Evolutionary conservation across 2,888 invertebrate species (phyloP).

Genomic region (Volucella zonaria): DNA sequence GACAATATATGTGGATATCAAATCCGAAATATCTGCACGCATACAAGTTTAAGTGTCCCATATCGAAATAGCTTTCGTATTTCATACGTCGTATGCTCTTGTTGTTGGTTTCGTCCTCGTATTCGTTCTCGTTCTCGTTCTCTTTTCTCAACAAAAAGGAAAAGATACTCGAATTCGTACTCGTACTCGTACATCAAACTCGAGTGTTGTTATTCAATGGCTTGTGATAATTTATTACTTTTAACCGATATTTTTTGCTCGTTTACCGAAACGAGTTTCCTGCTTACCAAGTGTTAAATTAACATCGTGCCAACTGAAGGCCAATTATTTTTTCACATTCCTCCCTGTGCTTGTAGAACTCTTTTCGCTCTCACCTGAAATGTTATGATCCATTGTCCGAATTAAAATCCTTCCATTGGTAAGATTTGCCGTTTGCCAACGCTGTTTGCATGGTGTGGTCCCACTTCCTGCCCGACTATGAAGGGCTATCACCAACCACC

Average conservation of each 20-base stretch:
- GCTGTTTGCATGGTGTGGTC: neutral
- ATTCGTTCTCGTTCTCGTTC: neutral
- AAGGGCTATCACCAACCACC: slow-evolving; percentile 45
- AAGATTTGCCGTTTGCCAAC: slow-evolving; percentile 5
- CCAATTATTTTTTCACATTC: slow-evolving; percentile 56
- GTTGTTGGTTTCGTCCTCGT: neutral
- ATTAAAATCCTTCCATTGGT: slow-evolving; percentile 46
- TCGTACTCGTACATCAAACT: slow-evolving; percentile 41
- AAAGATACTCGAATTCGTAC: neutral
- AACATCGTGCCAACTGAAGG: slow-evolving; percentile 62
- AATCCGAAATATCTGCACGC: slow-evolving; percentile 4
- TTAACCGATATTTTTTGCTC: slow-evolving; percentile 61
- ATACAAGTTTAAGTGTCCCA: slow-evolving; percentile 9
- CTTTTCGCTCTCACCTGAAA: slow-evolving; percentile 57
- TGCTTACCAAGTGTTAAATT: slow-evolving; percentile 72
- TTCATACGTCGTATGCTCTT: neutral
- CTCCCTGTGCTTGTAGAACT: slow-evolving; percentile 4
- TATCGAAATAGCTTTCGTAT: slow-evolving; percentile 6
- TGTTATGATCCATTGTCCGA: slow-evolving; percentile 54
- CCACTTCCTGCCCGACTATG: neutral
- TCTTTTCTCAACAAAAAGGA: slow-evolving; percentile 9
- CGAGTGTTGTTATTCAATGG: slow-evolving; percentile 65
- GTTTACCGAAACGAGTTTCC: slow-evolving; percentile 58
- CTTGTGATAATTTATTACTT: slow-evolving; percentile 64
- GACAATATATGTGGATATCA: slow-evolving; percentile 33